Base-by-base conservation (phyloP, 2,113 vertebrate genomes). In the Trachemys scripta region DNA sequence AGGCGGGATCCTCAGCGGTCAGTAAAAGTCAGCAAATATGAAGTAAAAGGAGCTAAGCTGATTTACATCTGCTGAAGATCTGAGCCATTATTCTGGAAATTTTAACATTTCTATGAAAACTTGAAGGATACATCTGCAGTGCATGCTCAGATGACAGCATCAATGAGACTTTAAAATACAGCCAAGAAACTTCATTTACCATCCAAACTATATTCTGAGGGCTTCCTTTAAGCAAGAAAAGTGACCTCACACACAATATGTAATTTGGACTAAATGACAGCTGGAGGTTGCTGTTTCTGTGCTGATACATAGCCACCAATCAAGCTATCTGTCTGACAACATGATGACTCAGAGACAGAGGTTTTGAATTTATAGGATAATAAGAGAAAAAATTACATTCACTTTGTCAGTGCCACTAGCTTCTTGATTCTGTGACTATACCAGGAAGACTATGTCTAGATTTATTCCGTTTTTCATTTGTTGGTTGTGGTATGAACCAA, bases 261-360 rank as follows among this genome's bases (percentile, higher is more conserved):
- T 54, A 57, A 45, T 88, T 88, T 83, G 87, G 92, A 76, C 84
- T 80, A 78, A 90, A 65, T 78, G 87, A 95, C 90, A 88, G 92
- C 90, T 88, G 95, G 92, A 96, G 90, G 92, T 81, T 94, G 95
- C 90, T 95, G 49, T 92, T 94, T 88, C 79, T 94, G 85, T 85
- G 85, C 54, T 84, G 59, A 86, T 82, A 91, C 53, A 72, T 50
- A 62, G 89, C 62, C 54, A 82, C 53, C 90, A 93, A 86, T 90
- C 78, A 78, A 90, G 57, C 53, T 92, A 7, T 76, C 24, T 76
- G 29, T 38, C 49, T 65, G 49, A 29, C 25, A 57, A 24, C 24
- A 82, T 17, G 51, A 57, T 29, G 53, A 57, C n/a, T 42, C 80
- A 10, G 22, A 81, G 35, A 81, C 19, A 38, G n/a, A 82, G 7